Base-by-base conservation (phyloP, 2,797 vertebrate species). In the Acrocephalus scirpaceus region DNA sequence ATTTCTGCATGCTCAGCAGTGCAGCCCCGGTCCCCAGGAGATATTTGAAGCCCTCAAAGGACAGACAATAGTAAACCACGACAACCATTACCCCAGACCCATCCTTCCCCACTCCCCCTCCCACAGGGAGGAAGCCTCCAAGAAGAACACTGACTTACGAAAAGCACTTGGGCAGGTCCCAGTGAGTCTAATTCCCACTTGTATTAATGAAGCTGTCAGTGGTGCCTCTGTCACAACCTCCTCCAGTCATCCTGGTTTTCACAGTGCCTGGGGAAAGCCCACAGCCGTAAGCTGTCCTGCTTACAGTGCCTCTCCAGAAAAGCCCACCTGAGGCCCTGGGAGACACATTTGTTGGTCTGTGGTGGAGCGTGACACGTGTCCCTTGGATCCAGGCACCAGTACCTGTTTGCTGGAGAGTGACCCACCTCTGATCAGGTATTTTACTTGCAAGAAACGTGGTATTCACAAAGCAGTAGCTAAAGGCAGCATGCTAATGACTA, bases 401-500 rank as follows among this genome's bases (percentile, higher is more conserved):
- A 58, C 47, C 19, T 92, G 75, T 73, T 79, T 73, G 71, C 90
- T 30, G 29, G 40, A 53, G 51, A 88, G 76, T 45, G 73, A 78
- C 51, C 67, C 30, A 64, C 51, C n/a, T 57, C 73, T 81, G 61
- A 40, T 89, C 29, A 71, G 44, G n/a, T 42, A 34, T 58, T 86
- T 60, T 61, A 47, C 71, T 53, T 47, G 32, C 65, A 61, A 78
- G 62, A 51, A 64, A 58, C 3, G 1, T 44, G 15, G 48, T 72
- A 56, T 65, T 56, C 58, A 64, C 86, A 71, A 65, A 92, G 78
- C 36, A 40, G 86, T 62, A 93, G 81, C 86, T 90, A 48, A 93
- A 48, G 45, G 81, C 61, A 90, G 60, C 0, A 3, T 71, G 88
- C 88, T 94, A 80, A 23, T 29, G 81, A 67, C 92, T 84, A 87